Evolutionary conservation across 2,888 invertebrate species (phyloP).

Genomic region (Philopedon plagiatum): DNA sequence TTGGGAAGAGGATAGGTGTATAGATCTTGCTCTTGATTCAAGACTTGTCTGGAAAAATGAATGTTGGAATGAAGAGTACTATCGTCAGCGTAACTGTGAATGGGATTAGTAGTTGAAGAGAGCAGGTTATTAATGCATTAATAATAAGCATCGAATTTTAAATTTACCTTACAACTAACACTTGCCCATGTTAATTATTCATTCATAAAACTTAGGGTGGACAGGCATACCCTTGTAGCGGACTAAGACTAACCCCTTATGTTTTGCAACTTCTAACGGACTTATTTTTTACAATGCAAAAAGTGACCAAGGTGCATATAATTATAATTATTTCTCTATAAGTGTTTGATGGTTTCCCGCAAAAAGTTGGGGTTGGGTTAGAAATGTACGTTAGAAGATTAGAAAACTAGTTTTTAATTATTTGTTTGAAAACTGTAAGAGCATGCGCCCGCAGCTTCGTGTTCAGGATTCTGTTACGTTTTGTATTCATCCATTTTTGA

Average conservation of each 20-base stretch:
- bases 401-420: not conserved
- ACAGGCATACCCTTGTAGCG: not conserved
- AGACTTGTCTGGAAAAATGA: too few species aligned
- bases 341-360: not conserved
- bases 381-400: constrained; percentile 1
- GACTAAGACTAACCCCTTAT: constrained; percentile 20
- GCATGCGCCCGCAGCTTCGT: too few species aligned
- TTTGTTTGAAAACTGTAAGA: too few species aligned
- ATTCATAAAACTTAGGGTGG: not conserved
- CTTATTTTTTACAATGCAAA: constrained; percentile 32
- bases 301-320: constrained; percentile 37
- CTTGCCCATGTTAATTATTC: not conserved
- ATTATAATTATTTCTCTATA: constrained; percentile 30
- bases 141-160: not conserved
- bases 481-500: too few species aligned
- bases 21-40: too few species aligned
- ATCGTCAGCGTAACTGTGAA: too few species aligned
- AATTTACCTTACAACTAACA: not conserved
- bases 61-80: too few species aligned
- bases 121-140: not conserved
- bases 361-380: not conserved
- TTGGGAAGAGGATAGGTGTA: too few species aligned
- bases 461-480: too few species aligned
- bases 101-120: too few species aligned
- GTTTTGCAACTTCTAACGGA: constrained; percentile 34